phyloP scores from a whole-genome alignment of 2,888 invertebrate genomes.

The Eulithis prunata region DNA sequence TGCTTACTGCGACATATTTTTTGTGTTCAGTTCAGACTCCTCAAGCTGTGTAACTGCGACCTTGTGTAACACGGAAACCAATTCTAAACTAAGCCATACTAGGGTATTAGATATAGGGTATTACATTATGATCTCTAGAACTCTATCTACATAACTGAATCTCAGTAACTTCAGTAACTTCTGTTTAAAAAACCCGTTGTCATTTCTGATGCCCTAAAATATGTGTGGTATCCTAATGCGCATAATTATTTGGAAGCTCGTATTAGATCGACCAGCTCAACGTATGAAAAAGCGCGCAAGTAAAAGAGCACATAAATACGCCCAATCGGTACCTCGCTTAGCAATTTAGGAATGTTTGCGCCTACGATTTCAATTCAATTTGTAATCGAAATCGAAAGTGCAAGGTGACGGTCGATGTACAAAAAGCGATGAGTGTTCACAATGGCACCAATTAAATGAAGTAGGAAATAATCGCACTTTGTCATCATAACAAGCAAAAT shows the following conservation, averaged over 20 bases:
- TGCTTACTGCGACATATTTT: constrained; percentile 58
- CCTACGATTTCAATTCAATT: constrained; percentile 24
- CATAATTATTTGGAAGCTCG: too few relatives aligned
- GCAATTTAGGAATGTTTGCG: neutral
- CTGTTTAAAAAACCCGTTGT: too few relatives aligned
- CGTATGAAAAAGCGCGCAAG: too few relatives aligned
- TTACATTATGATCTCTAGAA: neutral
- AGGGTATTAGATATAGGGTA: neutral
- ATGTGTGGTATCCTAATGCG: too few relatives aligned
- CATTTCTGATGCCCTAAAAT: too few relatives aligned
- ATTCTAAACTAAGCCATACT: constrained; percentile 28
- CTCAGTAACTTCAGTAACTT: too few relatives aligned
- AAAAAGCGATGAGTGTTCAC: constrained; percentile 68
- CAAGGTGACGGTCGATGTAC: constrained; percentile 32
- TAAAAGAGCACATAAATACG: too few relatives aligned
- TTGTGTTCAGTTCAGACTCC: constrained; percentile 35
- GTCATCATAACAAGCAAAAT: constrained; percentile 76
- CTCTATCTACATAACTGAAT: too few relatives aligned
- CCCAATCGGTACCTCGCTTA: neutral
- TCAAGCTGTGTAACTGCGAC: constrained; percentile 32
- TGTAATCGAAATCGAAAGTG: constrained; percentile 35
- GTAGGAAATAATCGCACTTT: constrained; percentile 69
- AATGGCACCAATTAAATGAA: constrained; percentile 69
- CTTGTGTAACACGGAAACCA: constrained; percentile 34
- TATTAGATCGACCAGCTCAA: too few relatives aligned